Conservation (phyloP, 2,888 invertebrate species). For the Dynastes tityus region DNA sequence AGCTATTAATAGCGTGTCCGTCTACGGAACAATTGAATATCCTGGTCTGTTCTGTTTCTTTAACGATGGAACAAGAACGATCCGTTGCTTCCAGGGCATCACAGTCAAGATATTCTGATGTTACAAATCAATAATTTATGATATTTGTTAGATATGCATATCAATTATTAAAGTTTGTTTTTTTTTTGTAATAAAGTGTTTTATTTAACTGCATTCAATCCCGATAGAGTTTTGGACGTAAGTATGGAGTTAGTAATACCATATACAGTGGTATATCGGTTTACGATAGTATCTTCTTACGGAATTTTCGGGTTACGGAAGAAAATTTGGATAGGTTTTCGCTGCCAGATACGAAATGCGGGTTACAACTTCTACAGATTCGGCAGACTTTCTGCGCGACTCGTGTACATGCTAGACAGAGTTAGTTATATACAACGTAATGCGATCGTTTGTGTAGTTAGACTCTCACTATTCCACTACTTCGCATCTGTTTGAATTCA, state of each 20-base stretch:
- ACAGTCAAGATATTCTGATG: constrained; percentile 45
- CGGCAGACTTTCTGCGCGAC: too few relatives aligned
- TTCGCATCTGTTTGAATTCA: too few relatives aligned
- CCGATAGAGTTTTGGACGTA: neutral
- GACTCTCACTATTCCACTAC: too few relatives aligned
- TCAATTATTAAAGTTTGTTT: constrained; percentile 1
- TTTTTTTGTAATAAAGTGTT: constrained; percentile 18
- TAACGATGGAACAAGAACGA: constrained; percentile 70
- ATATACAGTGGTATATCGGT: too few relatives aligned
- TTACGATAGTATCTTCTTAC: too few relatives aligned
- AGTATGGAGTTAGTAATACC: neutral
- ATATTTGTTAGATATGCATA: neutral
- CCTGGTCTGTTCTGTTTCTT: constrained; percentile 85
- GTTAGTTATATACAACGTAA: too few relatives aligned
- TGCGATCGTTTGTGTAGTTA: too few relatives aligned
- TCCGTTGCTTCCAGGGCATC: constrained; percentile 45
- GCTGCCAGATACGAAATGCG: too few relatives aligned
- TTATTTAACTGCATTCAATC: neutral
- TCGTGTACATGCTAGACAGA: too few relatives aligned
- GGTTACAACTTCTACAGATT: too few relatives aligned
- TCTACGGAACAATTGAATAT: constrained; percentile 95
- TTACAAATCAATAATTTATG: constrained; percentile 33
- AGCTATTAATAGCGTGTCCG: constrained; percentile 90
- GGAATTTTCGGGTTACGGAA: too few relatives aligned
- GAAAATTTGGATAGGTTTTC: too few relatives aligned